Percentiles rank a stretch among this genome's conserved stretches.
Evolutionary conservation across 2,113 vertebrate species (phyloP).

Genomic region (Phrynosoma platyrhinos): DNA sequence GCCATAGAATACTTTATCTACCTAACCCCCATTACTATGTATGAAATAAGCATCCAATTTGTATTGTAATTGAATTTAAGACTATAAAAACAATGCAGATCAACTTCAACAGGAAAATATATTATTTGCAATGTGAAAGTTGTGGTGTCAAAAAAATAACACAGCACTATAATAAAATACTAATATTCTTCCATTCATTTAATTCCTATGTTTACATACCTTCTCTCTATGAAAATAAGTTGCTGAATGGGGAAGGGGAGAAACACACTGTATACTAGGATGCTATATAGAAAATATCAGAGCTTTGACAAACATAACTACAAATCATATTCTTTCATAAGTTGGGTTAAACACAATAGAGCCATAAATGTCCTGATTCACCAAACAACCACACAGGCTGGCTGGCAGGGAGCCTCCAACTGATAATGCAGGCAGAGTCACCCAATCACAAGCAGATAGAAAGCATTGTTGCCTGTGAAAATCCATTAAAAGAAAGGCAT

Average conservation of each 20-base stretch:
- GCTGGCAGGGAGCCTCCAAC: no score
- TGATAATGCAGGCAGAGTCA: no score
- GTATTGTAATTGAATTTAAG: neutral
- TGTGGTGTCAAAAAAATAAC: neutral
- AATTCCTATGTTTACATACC: neutral
- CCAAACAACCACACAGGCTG: no score
- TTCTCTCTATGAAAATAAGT: neutral
- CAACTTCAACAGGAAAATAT: neutral
- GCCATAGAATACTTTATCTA: neutral
- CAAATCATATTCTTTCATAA: conserved; percentile 11
- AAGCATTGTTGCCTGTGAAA: no score
- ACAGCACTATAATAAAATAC: neutral
- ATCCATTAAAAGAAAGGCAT: no score
- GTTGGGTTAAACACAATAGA: conserved; percentile 8
- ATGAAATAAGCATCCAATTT: neutral
- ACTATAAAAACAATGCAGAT: neutral
- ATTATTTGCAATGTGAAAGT: neutral
- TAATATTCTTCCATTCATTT: neutral
- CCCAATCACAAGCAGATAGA: no score
- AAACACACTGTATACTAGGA: rapidly evolving
- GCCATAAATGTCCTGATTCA: neutral
- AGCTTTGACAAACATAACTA: conserved; percentile 20
- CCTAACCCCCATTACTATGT: neutral
- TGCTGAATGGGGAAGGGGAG: neutral
- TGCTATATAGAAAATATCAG: neutral